Percentiles rank a stretch among this genome's conserved stretches.
Conservation (phyloP, 2,113 vertebrate genomes). For the Anser cygnoides region DNA sequence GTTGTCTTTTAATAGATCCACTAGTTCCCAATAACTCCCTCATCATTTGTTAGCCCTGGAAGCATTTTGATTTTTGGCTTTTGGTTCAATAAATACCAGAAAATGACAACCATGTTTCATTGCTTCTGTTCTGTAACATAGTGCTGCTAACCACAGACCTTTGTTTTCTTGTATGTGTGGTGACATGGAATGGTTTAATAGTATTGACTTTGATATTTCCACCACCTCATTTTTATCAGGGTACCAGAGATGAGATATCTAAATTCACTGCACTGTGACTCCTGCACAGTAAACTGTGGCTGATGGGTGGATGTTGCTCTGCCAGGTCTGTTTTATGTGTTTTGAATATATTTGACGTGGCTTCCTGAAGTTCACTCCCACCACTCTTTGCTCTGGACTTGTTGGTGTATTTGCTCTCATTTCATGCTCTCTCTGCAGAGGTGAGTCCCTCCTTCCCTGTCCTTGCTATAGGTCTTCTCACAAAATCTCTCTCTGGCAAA, state of each 20-base stretch:
- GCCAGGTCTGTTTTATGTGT: neutral
- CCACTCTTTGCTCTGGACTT: neutral
- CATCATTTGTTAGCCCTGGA: neutral
- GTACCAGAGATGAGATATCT: neutral
- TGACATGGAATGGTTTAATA: neutral
- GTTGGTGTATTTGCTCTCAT: fast-evolving
- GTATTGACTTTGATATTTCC: neutral
- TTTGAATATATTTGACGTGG: neutral
- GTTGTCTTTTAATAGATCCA: neutral
- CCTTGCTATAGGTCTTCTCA: neutral
- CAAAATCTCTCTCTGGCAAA: neutral
- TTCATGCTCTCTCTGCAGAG: neutral
- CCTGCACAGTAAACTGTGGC: neutral
- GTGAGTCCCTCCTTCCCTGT: neutral
- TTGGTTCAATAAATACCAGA: neutral
- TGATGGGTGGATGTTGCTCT: neutral
- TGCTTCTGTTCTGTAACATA: neutral
- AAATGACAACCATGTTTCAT: neutral
- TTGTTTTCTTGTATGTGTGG: neutral
- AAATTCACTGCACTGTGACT: neutral
- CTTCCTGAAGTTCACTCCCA: neutral
- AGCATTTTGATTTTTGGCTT: fast-evolving
- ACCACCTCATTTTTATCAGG: neutral
- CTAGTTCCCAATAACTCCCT: neutral
- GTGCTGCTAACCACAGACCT: neutral